A percentile compares a stretch with the other conserved stretches of the same genome.
Conservation (phyloP, 2,797 vertebrate genomes). For the Aldrovandia affinis region DNA sequence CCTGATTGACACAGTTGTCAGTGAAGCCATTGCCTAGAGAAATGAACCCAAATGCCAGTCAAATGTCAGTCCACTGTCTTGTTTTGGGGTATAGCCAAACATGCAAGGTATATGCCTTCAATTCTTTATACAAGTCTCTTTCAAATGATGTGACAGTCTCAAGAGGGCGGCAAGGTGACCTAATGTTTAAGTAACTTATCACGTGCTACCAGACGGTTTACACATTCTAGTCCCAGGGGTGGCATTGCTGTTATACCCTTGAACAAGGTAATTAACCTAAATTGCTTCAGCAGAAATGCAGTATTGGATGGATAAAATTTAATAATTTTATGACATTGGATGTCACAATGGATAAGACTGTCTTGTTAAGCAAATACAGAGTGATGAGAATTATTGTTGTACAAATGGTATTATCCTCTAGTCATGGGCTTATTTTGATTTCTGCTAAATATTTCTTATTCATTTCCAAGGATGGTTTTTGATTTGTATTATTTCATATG, state of each 20-base stretch:
- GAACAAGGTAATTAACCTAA: neutral
- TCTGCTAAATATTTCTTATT: neutral
- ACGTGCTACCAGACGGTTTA: neutral
- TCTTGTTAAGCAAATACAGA: neutral
- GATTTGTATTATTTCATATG: neutral
- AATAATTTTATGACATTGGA: neutral
- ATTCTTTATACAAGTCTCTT: neutral
- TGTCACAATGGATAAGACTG: neutral
- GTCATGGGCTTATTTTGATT: neutral
- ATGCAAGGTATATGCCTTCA: neutral
- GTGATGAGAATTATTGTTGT: neutral
- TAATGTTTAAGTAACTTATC: neutral
- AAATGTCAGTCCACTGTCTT: neutral
- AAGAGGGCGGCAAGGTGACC: neutral
- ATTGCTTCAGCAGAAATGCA: neutral
- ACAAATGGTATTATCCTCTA: neutral
- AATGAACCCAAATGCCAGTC: slow-evolving; percentile 14
- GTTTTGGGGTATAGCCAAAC: neutral
- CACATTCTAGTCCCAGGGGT: neutral
- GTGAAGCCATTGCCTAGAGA: slow-evolving; percentile 9
- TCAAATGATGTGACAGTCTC: neutral
- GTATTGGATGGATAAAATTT: neutral
- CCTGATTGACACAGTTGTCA: slow-evolving; percentile 30
- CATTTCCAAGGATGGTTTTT: neutral
- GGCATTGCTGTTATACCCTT: neutral